phyloP scores from a whole-genome alignment of 1,140 invertebrate species.

The Pantala flavescens region DNA sequence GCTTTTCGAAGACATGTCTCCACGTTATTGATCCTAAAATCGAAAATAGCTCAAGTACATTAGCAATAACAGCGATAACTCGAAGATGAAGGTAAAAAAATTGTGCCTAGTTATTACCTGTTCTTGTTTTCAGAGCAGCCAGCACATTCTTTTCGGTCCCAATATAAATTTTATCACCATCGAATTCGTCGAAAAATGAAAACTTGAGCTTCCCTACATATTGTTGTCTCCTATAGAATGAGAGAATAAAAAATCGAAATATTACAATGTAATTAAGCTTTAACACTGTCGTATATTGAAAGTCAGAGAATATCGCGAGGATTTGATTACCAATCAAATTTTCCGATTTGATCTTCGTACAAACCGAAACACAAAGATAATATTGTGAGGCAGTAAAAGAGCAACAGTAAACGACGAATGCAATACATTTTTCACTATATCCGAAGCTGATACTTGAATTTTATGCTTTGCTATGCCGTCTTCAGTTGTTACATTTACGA shows the following conservation, averaged over 20 bases:
- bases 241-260: not conserved
- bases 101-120: not conserved
- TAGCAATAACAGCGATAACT: too few relatives aligned
- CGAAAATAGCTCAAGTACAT: too few relatives aligned
- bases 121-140: not conserved
- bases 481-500: too few relatives aligned
- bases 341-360: not conserved
- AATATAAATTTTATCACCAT: not conserved
- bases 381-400: too few relatives aligned
- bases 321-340: not conserved
- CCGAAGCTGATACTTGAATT: too few relatives aligned
- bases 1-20: not conserved
- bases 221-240: not conserved
- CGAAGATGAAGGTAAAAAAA: too few relatives aligned
- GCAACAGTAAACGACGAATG: too few relatives aligned
- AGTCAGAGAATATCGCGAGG: too few relatives aligned
- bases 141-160: not conserved
- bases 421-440: too few relatives aligned
- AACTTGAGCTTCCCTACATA: not conserved
- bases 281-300: too few relatives aligned
- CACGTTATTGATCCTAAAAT: not conserved
- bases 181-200: not conserved
- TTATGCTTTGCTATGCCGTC: too few relatives aligned
- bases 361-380: not conserved
- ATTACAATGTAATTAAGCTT: not conserved